Base-by-base conservation (phyloP, 2,888 invertebrate genomes). In the Eulithis testata region DNA sequence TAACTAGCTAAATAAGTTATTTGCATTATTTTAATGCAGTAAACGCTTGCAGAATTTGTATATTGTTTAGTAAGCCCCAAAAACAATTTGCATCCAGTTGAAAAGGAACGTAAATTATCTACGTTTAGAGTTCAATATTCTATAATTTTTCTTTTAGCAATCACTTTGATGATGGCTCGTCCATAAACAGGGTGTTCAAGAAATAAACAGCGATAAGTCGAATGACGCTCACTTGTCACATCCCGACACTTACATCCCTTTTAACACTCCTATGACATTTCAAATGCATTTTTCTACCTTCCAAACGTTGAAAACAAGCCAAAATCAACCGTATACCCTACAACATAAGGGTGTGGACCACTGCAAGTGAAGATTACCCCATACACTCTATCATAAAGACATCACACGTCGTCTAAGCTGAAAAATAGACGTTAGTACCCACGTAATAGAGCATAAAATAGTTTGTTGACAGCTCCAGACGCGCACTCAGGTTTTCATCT, bases 401-500 rank as follows among this genome's bases (percentile, higher is more conserved):
- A 43, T 57, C 47, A 49, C 62, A 56, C 64, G 11, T 36, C 44
- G 57, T 14, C 21, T 59, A 58, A 59, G 53, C 45, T 60, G 65
- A 54, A 76, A 70, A 70, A 63, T 74, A 63, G 44, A 66, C 68
- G 14, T 58, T 66, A 14, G 2, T 45, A 0, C 54, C 36, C 11
- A 59, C 40, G 51, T 69, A 65, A 71, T 71, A 73, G 66, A 68
- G 73, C 64, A 52, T 65, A 55, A 67, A 69, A 68, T 69, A 66
- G 69, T 69, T 66, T 67, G 55, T 56, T 67, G 68, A 63, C 63
- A 68, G 62, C 36, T 8, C 63, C 66, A 64, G 72, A 72, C 68
- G 68, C 65, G 73, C 73, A 71, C 69, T 69, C 66, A 69, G 66
- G 69, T 68, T 65, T 69, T 66, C 72, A 68, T 77, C 79, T 81